Conservation (phyloP, 2,113 vertebrate genomes). For the Astatoreochromis straeleni region DNA sequence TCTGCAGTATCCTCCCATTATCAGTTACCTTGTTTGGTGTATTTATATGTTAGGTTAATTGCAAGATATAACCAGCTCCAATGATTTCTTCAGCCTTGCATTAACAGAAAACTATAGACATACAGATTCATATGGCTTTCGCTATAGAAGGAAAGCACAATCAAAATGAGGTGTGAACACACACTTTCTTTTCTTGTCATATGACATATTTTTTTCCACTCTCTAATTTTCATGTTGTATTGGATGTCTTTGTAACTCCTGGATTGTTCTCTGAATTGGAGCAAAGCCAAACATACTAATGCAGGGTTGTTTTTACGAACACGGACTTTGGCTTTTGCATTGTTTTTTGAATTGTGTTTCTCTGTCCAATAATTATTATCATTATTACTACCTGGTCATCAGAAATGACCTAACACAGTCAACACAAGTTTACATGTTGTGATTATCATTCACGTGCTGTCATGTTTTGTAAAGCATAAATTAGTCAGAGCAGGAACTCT, state of each 20-base stretch:
- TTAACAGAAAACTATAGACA: neutral
- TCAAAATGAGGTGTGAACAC: neutral
- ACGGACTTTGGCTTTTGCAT: neutral
- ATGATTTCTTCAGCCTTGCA: neutral
- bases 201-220: neutral
- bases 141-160: neutral
- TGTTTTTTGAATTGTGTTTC: neutral
- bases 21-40: neutral
- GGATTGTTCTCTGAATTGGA: neutral
- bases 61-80: neutral
- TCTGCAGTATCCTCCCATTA: neutral
- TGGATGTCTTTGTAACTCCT: neutral
- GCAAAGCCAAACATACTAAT: neutral
- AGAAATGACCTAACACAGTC: neutral
- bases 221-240: neutral
- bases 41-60: neutral
- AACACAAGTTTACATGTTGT: neutral
- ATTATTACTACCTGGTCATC: neutral
- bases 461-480: neutral
- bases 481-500: neutral
- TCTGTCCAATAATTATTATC: neutral
- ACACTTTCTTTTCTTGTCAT: neutral
- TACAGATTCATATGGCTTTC: rapidly evolving
- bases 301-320: neutral
- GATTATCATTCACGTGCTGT: neutral